phyloP scores from a whole-genome alignment of 2,113 vertebrate species.

The Copsychus sechellarum region DNA sequence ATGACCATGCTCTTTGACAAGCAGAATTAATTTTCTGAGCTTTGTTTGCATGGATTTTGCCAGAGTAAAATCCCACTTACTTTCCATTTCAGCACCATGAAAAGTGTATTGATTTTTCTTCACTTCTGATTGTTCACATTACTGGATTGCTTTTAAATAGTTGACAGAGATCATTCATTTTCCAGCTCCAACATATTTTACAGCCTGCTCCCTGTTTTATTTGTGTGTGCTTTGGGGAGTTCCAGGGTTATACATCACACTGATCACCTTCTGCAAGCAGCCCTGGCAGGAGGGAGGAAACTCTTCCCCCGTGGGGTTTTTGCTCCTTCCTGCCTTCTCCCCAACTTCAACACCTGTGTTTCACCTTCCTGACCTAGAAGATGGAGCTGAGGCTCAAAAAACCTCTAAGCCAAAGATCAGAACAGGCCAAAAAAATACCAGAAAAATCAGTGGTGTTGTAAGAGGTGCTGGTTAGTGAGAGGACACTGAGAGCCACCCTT shows the following conservation, averaged over 20 bases:
- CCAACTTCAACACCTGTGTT: not conserved
- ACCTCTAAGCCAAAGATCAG: not conserved
- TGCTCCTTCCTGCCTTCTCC: not conserved
- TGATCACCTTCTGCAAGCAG: not conserved
- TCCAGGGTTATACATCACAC: not conserved
- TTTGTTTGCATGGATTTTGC: constrained; percentile 29
- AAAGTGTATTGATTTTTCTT: constrained; percentile 72
- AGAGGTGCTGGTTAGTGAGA: not conserved
- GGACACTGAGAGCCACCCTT: fast-evolving
- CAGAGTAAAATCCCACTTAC: constrained; percentile 62
- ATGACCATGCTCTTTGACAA: not conserved
- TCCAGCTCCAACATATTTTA: constrained; percentile 33
- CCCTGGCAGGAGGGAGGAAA: not conserved
- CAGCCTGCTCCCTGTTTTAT: not conserved
- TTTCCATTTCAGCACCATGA: constrained; percentile 64
- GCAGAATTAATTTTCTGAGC: constrained; percentile 16
- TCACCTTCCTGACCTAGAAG: not conserved
- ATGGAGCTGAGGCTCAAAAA: not conserved
- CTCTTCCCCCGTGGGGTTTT: not conserved
- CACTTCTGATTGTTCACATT: constrained; percentile 68
- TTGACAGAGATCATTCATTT: constrained; percentile 67
- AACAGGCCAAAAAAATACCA: not conserved
- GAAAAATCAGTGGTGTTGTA: not conserved
- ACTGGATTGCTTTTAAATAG: constrained; percentile 71
- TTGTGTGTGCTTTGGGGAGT: not conserved